Percentiles rank a stretch among this genome's conserved stretches.
phyloP scores from a whole-genome alignment of 2,113 vertebrate species.

The Gobiocypris rarus region DNA sequence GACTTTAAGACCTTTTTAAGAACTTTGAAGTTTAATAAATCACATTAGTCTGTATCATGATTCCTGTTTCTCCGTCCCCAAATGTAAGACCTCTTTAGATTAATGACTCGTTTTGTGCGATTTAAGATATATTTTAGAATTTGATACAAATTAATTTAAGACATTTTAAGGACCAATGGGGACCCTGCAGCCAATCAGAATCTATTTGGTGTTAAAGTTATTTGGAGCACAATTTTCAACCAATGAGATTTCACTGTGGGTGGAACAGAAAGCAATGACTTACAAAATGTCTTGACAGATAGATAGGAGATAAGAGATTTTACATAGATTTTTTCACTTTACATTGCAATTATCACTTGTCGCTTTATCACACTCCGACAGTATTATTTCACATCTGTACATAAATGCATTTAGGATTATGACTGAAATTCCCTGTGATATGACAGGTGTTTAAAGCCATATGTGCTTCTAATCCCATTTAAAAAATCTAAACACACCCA shows the following conservation, averaged over 20 bases:
- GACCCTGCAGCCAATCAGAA: not conserved
- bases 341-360: not conserved
- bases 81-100: too few species aligned
- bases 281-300: not conserved
- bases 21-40: too few species aligned
- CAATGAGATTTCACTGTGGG: not conserved
- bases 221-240: not conserved
- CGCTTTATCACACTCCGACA: not conserved
- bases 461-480: conserved; percentile 11
- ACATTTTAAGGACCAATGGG: too few species aligned
- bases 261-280: not conserved
- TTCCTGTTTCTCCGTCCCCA: too few species aligned
- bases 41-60: too few species aligned
- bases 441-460: conserved; percentile 14
- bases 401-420: not conserved
- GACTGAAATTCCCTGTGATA: conserved; percentile 19
- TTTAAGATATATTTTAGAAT: too few species aligned
- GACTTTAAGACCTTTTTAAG: not conserved
- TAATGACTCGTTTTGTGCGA: too few species aligned
- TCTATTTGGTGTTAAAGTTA: not conserved
- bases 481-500: not conserved
- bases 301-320: not conserved
- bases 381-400: not conserved
- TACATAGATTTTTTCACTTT: too few species aligned
- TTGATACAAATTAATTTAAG: too few species aligned